Evolutionary conservation across 1,140 invertebrate species (phyloP).

Genomic region (Cryptotermes secundus): DNA sequence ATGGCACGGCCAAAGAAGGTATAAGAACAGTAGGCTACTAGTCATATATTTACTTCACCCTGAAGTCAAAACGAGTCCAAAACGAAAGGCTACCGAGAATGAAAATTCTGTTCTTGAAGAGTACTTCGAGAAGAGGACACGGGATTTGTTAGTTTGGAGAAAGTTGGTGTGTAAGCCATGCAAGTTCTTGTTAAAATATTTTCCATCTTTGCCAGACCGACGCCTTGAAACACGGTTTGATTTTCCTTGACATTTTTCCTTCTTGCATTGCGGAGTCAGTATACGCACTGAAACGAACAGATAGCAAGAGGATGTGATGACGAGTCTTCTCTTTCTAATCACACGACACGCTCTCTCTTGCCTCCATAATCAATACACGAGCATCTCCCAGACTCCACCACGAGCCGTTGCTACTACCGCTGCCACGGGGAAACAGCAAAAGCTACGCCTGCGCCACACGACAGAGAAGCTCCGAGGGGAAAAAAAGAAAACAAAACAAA

Average conservation of each 20-base stretch:
- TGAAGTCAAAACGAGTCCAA: too few relatives aligned
- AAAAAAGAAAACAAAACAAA: background rate
- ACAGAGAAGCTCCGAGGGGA: background rate
- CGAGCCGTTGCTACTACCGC: background rate
- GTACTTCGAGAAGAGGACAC: too few relatives aligned
- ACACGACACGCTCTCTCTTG: background rate
- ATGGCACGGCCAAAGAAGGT: too few relatives aligned
- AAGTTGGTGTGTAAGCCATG: too few relatives aligned
- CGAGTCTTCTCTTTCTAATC: background rate
- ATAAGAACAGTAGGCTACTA: too few relatives aligned
- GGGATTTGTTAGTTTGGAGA: too few relatives aligned
- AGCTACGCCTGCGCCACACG: background rate
- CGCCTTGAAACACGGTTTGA: too few relatives aligned
- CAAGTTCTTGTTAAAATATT: too few relatives aligned
- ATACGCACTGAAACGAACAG: background rate
- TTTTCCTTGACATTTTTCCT: background rate
- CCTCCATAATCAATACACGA: background rate
- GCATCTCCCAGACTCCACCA: conserved; percentile 1
- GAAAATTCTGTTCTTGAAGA: too few relatives aligned
- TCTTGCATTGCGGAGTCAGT: background rate
- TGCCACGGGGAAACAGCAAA: background rate
- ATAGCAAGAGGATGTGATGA: background rate
- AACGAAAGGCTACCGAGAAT: too few relatives aligned
- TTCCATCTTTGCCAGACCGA: too few relatives aligned
- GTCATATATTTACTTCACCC: too few relatives aligned